phyloP scores from a whole-genome alignment of 2,113 vertebrate genomes.

The Tricholaema leucomelas region DNA sequence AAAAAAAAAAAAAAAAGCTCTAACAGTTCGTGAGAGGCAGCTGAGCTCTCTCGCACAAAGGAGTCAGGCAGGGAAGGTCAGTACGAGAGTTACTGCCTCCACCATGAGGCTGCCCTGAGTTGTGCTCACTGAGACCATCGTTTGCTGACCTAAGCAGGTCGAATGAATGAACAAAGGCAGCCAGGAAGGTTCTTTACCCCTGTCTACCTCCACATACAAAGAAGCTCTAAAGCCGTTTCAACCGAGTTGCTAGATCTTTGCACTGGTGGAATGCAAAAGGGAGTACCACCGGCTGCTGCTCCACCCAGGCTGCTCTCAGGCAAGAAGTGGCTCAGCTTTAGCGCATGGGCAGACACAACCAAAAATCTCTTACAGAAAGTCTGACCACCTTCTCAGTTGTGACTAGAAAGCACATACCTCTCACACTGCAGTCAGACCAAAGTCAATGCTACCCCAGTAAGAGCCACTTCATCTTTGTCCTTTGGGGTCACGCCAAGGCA shows the following conservation, averaged over 20 bases:
- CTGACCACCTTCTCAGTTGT: not conserved
- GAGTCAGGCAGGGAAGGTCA: not conserved
- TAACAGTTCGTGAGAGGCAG: accelerated
- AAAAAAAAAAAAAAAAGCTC: not conserved
- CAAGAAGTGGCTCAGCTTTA: not conserved
- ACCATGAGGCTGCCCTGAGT: not conserved
- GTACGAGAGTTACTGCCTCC: not conserved
- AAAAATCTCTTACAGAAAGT: not conserved
- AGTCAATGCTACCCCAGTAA: not conserved
- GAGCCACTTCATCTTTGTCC: not conserved
- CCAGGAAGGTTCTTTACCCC: not conserved
- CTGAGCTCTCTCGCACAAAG: not conserved
- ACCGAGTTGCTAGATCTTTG: not conserved
- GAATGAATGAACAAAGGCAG: not conserved
- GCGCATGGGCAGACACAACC: not conserved
- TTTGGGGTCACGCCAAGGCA: not conserved
- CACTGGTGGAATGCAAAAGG: not conserved
- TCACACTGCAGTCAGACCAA: not conserved
- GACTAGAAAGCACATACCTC: not conserved
- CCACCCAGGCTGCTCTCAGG: not conserved
- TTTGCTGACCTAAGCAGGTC: not conserved
- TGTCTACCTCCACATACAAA: accelerated
- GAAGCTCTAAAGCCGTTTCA: not conserved
- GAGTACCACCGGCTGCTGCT: not conserved
- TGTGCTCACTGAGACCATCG: not conserved